Base-by-base conservation (phyloP, 2,797 vertebrate species). In the Bovichtus diacanthus region DNA sequence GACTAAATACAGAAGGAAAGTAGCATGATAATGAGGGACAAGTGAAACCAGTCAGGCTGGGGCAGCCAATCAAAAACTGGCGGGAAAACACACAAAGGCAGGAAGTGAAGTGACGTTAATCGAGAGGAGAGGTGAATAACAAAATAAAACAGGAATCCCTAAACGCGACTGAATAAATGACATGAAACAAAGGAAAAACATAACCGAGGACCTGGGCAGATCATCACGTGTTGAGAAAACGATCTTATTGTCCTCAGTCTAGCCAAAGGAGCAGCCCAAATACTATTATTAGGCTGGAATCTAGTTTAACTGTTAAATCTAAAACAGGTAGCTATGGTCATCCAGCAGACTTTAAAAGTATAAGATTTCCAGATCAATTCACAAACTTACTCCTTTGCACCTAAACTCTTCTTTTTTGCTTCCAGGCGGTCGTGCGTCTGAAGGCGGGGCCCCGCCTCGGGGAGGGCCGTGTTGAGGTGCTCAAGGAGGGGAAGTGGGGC, bases 401-500 rank as follows among this genome's bases (percentile, higher is more conserved):
- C 11, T 9, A 4, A 59, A 55, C 23, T 67, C 3, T 39, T 4
- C 1, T 0, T 16, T 67, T 53, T 64, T 61, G 18, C 36, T 34
- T 66, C 2, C 88, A 98, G 82, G 87, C 92, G 0, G 89, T 82
- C 0, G 97, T 98, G 59, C 95, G 98, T 53, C 95, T 99, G 84
- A 97, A 98, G 92, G 94, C 97, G 0, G 97, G 98, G 2, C 92
- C 98, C 3, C 95, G 96, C 0, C 10, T 95, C 0, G 97, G 97
- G 0, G 97, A 99, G 90, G 98, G 98, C 23, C 96, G 98, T 0
- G 97, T 99, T 5, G 98, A 99, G 87, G 97, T 99, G 77, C 93
- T 99, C 55, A 84, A 56, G 61, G 95, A 97, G 1, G 96, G 94
- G 12, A 97, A 98, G 88, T 99, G 97, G 98, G 98, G 98, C 56